A percentile compares a stretch with the other conserved stretches of the same genome.
Evolutionary conservation across 2,888 invertebrate species (phyloP).

Genomic region (Baccha elongata): DNA sequence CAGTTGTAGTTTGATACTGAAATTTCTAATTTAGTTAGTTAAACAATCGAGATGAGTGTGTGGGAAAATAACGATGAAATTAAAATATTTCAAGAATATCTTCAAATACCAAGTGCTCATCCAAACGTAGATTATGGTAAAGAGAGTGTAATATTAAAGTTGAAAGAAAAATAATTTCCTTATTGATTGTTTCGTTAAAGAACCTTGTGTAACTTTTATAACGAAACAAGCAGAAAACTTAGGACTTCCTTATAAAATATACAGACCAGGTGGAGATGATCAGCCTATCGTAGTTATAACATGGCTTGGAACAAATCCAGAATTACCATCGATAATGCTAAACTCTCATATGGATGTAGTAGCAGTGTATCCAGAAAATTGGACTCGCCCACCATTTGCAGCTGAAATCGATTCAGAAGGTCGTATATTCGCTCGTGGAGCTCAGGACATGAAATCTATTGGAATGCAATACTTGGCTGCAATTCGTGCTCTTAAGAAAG

Average conservation of each 20-base stretch:
- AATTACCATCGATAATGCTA: slow-evolving; percentile 86
- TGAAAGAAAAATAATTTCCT: neutral
- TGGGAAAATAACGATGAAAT: slow-evolving; percentile 27
- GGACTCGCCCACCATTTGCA: slow-evolving; percentile 94
- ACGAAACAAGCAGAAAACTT: slow-evolving; percentile 87
- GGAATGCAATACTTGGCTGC: slow-evolving; percentile 90
- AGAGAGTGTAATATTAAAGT: neutral
- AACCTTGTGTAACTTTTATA: slow-evolving; percentile 88
- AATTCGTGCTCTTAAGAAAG: slow-evolving; percentile 85
- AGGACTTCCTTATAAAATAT: slow-evolving; percentile 86
- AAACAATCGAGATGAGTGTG: neutral
- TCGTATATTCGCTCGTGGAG: slow-evolving; percentile 92
- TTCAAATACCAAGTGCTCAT: slow-evolving; percentile 11
- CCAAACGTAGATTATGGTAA: slow-evolving; percentile 9
- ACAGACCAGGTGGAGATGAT: slow-evolving; percentile 83
- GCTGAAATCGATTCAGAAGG: slow-evolving; percentile 92
- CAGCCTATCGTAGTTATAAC: slow-evolving; percentile 92
- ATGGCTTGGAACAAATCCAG: slow-evolving; percentile 88
- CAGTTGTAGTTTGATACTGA: no score
- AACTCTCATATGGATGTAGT: slow-evolving; percentile 99
- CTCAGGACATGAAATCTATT: slow-evolving; percentile 94
- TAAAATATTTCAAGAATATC: slow-evolving; percentile 23
- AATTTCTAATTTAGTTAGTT: no score
- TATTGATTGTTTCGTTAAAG: slow-evolving; percentile 80
- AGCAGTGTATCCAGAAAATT: slow-evolving; percentile 93